Evolutionary conservation across 1,140 invertebrate genomes (phyloP).

Genomic region (Melanaphis sacchari): DNA sequence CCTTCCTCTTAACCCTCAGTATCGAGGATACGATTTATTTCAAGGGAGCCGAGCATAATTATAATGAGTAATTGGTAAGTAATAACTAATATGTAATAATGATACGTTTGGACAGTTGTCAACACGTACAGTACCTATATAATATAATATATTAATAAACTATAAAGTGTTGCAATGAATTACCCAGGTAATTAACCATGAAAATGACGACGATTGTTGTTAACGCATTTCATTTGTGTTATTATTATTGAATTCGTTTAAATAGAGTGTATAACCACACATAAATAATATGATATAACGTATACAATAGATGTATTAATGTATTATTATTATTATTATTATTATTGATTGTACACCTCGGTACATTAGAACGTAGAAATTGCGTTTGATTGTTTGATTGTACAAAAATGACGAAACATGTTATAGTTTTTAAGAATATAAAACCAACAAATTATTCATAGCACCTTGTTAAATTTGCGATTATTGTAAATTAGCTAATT

Average conservation of each 20-base stretch:
- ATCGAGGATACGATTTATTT: neutral
- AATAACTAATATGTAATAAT: neutral
- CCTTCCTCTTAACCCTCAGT: neutral
- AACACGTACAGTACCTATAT: neutral
- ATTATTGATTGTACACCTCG: neutral
- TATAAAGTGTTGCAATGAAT: neutral
- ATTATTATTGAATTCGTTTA: neutral
- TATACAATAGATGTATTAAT: neutral
- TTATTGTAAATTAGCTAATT: neutral
- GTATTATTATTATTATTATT: neutral
- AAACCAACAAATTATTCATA: neutral
- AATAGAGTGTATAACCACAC: neutral
- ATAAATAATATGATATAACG: neutral
- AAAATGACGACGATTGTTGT: neutral
- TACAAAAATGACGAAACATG: no score
- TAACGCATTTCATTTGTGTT: neutral
- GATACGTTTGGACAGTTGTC: neutral
- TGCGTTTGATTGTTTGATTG: neutral
- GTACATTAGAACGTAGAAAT: neutral
- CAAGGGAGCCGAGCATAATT: neutral
- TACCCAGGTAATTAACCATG: constrained; percentile 4
- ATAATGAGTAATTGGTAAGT: no score
- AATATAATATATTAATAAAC: neutral
- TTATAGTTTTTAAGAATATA: neutral
- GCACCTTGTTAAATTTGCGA: neutral